Evolutionary conservation across 2,888 invertebrate species (phyloP).

Genomic region (Drosophila kanekoi): DNA sequence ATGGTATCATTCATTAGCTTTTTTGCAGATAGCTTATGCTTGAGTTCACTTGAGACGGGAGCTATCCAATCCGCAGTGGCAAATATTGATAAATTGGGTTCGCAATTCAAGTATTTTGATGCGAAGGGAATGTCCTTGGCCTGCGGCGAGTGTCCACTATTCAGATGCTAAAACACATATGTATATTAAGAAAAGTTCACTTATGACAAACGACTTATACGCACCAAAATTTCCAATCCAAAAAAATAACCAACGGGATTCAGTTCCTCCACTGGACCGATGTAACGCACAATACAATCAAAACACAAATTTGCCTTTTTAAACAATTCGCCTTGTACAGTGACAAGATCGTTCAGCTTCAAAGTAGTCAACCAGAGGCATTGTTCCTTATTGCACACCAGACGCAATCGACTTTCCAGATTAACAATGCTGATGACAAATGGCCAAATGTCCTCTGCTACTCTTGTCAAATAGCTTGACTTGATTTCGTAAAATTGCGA

Average conservation of each 20-base stretch:
- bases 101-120: slow-evolving; percentile 69
- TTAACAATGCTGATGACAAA: slow-evolving; percentile 86
- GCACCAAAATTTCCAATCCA: slow-evolving; percentile 87
- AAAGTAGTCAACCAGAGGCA: slow-evolving; percentile 85
- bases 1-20: slow-evolving; percentile 73
- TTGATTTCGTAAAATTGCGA: slow-evolving; percentile 80
- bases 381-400: slow-evolving; percentile 83
- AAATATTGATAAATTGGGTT: slow-evolving; percentile 70
- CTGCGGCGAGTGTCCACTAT: slow-evolving; percentile 79
- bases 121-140: slow-evolving; percentile 68
- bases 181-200: slow-evolving; percentile 10
- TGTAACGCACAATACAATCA: slow-evolving; percentile 86
- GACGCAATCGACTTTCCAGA: slow-evolving; percentile 86
- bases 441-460: slow-evolving; percentile 85
- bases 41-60: slow-evolving; percentile 59
- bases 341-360: slow-evolving; percentile 81
- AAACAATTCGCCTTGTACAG: slow-evolving; percentile 84
- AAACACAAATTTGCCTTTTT: slow-evolving; percentile 49
- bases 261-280: slow-evolving; percentile 86
- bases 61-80: slow-evolving; percentile 79
- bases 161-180: slow-evolving; percentile 62
- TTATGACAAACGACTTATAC: background rate
- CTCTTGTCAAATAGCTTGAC: slow-evolving; percentile 58
- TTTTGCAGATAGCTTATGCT: slow-evolving; percentile 68
- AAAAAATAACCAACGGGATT: slow-evolving; percentile 86